Evolutionary conservation across 2,888 invertebrate species (phyloP), one percentile per base, ranked within the genome.

Genomic region (Amblyteles armatorius): DNA sequence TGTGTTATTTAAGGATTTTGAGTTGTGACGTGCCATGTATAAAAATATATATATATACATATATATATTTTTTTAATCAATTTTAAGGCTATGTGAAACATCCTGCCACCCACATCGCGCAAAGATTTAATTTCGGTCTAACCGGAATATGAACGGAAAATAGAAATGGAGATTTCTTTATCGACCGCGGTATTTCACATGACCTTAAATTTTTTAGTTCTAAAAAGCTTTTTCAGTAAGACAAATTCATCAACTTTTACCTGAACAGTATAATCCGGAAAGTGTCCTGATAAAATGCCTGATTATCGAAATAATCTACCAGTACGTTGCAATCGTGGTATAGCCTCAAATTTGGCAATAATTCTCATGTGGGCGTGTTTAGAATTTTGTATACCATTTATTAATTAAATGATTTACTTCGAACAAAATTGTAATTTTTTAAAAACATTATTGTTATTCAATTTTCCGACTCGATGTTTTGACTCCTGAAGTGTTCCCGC

Each of bases 191-290:
- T 40, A 11, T 40, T 40, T 40, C 40, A 40, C 40, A 11, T 40
- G 40, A 11, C 40, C 40, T 9, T 40, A 40, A 40, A 40, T 40
- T 71, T 36, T 71, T 52, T 71, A 26, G 19, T 71, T 33, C 33
- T 33, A 33, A 71, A 52, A 29, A 9, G 9, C 11, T 29, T 52
- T 52, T 55, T 50, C 36, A 82, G 19, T 29, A 82, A 76, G 44
- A 50, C 40, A 19, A 76, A 71, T 71, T 71, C 55, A 6, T 69
- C 69, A 50, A 76, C 76, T 60, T 52, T 82, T 82, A 76, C 76
- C 81, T 82, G 50, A 52, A n/a, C 26, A 57, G 44, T 52, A 65
- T 69, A 80, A 76, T 76, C 76, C 81, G 19, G 81, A 76, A 82
- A 52, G 81, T 76, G 52, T 69, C 81, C 76, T 82, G 71, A 72